These are phyloP conservation scores for Tetragonula clypearis DNA, from an alignment of 1,140 invertebrate genomes.

Conservation along the genomic window DNA sequence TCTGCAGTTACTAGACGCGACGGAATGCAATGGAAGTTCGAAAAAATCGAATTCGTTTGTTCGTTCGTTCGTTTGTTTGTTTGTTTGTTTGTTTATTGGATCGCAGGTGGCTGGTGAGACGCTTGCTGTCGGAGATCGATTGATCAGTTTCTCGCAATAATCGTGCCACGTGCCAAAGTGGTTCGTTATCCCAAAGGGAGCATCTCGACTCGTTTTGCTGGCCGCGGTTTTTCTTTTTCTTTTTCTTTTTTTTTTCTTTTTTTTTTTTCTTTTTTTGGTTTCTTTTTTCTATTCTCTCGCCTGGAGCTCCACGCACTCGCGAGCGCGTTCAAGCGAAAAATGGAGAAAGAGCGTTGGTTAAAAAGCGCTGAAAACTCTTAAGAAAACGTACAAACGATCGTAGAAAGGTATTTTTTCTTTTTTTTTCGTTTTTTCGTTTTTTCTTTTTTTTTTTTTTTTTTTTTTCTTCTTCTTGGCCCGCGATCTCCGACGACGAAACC, in stretches of 20 bases:
- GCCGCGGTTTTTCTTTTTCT: neutral
- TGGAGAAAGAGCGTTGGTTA: conserved; percentile 23
- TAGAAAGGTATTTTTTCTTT: neutral
- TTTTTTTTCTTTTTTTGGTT: too few relatives aligned
- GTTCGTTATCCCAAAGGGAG: neutral
- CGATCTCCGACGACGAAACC: conserved; percentile 31
- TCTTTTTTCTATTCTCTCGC: neutral
- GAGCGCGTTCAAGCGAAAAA: conserved; percentile 10
- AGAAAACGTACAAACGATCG: conserved; percentile 29
- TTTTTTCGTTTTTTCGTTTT: too few relatives aligned
- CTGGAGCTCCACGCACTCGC: neutral
- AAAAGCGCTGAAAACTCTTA: neutral
- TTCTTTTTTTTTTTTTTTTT: neutral
- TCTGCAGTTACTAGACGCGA: conserved; percentile 2
- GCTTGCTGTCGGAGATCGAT: conserved; percentile 22
- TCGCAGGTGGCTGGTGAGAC: neutral
- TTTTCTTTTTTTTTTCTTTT: too few relatives aligned
- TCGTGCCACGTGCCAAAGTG: neutral
- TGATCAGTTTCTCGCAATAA: neutral
- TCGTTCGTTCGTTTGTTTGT: conserved; percentile 15
- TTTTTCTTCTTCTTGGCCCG: neutral
- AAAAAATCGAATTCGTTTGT: conserved; percentile 19
- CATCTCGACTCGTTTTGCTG: neutral
- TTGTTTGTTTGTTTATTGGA: conserved; percentile 17
- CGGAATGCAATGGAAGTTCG: conserved; percentile 65